A percentile compares a stretch with the other conserved stretches of the same genome.
Evolutionary conservation across 2,888 invertebrate species (phyloP).

Genomic region (Dryadula phaetusa): DNA sequence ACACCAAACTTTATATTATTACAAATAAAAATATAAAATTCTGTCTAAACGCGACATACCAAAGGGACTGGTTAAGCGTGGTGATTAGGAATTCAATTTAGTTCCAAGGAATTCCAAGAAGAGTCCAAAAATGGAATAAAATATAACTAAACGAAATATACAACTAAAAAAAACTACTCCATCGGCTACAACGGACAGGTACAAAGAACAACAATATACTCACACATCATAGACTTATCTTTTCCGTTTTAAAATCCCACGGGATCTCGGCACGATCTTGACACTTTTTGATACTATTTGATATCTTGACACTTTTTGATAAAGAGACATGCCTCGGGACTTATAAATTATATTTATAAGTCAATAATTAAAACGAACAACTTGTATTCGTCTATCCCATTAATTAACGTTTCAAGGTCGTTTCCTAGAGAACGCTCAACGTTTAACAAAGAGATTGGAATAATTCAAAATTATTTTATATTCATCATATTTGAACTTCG

Average conservation of each 20-base stretch:
- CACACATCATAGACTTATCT: neutral
- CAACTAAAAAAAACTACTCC: neutral
- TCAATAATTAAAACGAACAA: conserved; percentile 13
- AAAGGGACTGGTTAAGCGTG: too few species aligned
- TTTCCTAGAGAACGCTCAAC: neutral
- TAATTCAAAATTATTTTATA: neutral
- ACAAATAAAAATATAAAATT: too few species aligned
- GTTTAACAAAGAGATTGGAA: neutral
- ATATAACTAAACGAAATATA: too few species aligned
- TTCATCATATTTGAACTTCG: neutral
- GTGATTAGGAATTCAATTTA: too few species aligned
- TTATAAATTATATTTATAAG: neutral
- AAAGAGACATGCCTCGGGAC: neutral
- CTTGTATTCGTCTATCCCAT: conserved; percentile 15
- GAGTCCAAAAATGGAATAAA: too few species aligned
- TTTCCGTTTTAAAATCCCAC: neutral
- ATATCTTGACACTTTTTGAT: neutral
- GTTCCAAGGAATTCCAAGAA: too few species aligned
- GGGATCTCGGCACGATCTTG: neutral
- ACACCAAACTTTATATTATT: too few species aligned
- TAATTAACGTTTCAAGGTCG: conserved; percentile 18
- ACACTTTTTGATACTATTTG: neutral
- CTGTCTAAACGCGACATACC: too few species aligned
- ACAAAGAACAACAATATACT: neutral
- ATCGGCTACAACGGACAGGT: neutral